Conservation (phyloP, 2,113 vertebrate genomes). For the Phylloscopus whistleri region DNA sequence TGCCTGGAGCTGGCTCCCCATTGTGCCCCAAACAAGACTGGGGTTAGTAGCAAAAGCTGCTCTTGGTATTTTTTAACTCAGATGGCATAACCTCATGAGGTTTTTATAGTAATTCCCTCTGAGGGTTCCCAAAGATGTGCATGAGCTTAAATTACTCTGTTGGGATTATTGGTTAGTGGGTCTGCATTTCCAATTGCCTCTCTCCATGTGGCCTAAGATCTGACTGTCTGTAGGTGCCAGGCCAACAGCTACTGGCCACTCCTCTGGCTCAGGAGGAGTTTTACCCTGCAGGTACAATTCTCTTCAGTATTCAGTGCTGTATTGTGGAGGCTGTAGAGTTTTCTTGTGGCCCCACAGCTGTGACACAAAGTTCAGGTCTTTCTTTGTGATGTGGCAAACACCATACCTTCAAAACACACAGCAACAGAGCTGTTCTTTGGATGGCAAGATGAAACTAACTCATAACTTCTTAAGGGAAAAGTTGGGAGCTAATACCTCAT, state of each 20-base stretch:
- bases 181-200: not conserved
- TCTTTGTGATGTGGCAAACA: not conserved
- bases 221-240: not conserved
- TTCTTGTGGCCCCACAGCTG: not conserved
- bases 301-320: not conserved
- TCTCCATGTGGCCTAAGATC: not conserved
- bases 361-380: not conserved
- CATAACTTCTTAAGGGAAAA: not conserved
- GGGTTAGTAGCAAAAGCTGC: not conserved
- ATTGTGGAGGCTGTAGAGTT: not conserved
- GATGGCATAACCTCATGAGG: not conserved
- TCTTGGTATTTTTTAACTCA: not conserved
- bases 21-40: not conserved
- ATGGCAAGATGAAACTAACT: not conserved
- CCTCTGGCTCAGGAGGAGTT: not conserved
- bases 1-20: not conserved
- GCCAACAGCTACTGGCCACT: not conserved
- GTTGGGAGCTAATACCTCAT: not conserved
- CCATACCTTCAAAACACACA: not conserved
- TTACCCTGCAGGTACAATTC: not conserved
- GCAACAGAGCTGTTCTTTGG: not conserved
- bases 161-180: not conserved
- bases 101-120: not conserved
- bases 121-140: not conserved
- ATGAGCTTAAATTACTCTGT: rapidly evolving